phyloP scores from a whole-genome alignment of 37 sponge, comb jelly and placozoan genomes.

The Dysidea cf. avara region DNA sequence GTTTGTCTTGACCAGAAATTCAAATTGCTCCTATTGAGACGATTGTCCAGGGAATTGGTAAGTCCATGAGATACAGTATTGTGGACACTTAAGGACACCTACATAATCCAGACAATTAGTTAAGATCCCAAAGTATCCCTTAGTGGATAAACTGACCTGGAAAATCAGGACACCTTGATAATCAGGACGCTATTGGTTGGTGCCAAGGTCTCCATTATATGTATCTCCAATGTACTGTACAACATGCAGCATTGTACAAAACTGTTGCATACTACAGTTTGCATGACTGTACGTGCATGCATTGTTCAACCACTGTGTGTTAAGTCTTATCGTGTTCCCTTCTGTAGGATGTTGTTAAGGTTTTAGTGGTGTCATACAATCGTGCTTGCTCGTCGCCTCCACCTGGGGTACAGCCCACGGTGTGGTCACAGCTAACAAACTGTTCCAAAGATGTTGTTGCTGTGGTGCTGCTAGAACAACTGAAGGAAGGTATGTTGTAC shows the following conservation, averaged over 20 bases:
- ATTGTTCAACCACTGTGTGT: background rate
- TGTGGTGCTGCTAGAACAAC: slow-evolving; percentile 16
- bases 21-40: background rate
- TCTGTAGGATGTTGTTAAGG: slow-evolving; percentile 18
- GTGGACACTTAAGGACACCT: too few relatives aligned
- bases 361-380: slow-evolving; percentile 17
- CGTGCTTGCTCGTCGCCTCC: slow-evolving; percentile 1
- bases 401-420: background rate
- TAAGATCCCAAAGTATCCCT: too few relatives aligned
- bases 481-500: slow-evolving; percentile 34
- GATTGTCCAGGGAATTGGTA: slow-evolving; percentile 7
- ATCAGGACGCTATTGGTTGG: too few relatives aligned
- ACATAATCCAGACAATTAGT: too few relatives aligned
- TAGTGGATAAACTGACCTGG: too few relatives aligned
- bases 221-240: background rate
- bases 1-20: slow-evolving; percentile 14
- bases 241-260: background rate
- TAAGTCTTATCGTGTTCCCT: too few relatives aligned
- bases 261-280: too few relatives aligned
- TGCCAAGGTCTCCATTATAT: background rate
- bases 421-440: slow-evolving; percentile 14
- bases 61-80: background rate
- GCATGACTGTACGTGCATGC: background rate
- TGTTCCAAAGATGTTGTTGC: slow-evolving; percentile 2
- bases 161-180: too few relatives aligned